These are phyloP conservation scores for Axea sp. DNA, from an alignment of 2,888 invertebrate genomes.

Conservation along the genomic window DNA sequence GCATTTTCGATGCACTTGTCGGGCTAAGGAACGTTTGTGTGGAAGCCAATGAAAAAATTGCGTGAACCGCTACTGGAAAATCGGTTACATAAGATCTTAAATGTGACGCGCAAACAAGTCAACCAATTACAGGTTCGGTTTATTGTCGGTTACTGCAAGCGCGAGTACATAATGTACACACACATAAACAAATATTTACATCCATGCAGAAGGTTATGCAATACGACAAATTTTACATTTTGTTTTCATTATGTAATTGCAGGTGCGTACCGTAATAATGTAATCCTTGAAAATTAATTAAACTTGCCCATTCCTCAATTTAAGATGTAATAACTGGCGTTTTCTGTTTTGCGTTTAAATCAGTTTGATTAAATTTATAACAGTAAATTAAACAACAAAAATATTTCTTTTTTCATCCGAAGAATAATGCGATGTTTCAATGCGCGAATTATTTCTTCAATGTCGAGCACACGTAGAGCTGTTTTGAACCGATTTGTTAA, in stretches of 20 bases:
- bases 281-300: constrained; percentile 46
- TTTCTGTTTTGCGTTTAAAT: constrained; percentile 5
- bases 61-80: constrained; percentile 35
- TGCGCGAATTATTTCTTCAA: too few species aligned
- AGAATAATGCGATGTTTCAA: too few species aligned
- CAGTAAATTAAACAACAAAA: too few species aligned
- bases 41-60: constrained; percentile 38
- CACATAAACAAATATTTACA: background rate
- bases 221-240: constrained; percentile 34
- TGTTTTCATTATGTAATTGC: constrained; percentile 22
- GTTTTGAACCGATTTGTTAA: too few species aligned
- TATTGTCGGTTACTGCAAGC: constrained; percentile 19
- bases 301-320: constrained; percentile 16
- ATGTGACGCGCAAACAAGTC: constrained; percentile 52
- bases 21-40: constrained; percentile 43
- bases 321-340: constrained; percentile 15
- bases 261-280: constrained; percentile 21
- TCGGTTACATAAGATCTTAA: constrained; percentile 55
- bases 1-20: constrained; percentile 26
- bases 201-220: constrained; percentile 9
- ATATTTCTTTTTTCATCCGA: too few species aligned
- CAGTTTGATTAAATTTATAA: too few species aligned
- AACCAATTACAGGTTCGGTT: constrained; percentile 43
- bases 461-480: too few species aligned
- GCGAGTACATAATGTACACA: constrained; percentile 20